These are phyloP conservation scores for Bombus confusus DNA, from an alignment of 1,140 invertebrate genomes.

Conservation along the genomic window DNA sequence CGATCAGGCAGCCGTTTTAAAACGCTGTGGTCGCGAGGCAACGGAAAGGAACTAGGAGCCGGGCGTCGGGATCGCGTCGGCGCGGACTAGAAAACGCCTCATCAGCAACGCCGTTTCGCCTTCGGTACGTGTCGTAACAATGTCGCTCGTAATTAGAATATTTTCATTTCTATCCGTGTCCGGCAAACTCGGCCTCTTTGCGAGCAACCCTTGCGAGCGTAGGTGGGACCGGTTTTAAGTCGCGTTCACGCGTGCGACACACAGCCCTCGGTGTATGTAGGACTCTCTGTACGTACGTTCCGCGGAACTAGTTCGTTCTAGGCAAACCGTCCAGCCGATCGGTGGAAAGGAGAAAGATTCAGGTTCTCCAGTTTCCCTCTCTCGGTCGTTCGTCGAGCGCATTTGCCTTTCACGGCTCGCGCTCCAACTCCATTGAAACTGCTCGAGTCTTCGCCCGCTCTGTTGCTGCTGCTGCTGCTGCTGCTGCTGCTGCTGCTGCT, in stretches of 20 bases:
- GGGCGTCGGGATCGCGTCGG: background rate
- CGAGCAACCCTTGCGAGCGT: constrained; percentile 46
- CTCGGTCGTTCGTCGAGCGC: constrained; percentile 46
- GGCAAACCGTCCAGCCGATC: constrained; percentile 22
- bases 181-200: constrained; percentile 20
- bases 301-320: constrained; percentile 60
- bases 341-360: constrained; percentile 35
- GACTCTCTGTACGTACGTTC: constrained; percentile 18
- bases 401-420: constrained; percentile 53
- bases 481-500: background rate
- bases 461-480: background rate
- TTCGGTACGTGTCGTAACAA: constrained; percentile 44
- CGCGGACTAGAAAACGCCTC: background rate
- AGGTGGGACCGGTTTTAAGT: constrained; percentile 66
- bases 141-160: constrained; percentile 63
- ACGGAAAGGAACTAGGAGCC: background rate
- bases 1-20: background rate
- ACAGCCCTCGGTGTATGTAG: constrained; percentile 9
- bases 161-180: constrained; percentile 57
- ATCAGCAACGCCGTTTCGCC: background rate
- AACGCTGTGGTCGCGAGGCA: background rate
- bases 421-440: constrained; percentile 40
- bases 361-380: constrained; percentile 33
- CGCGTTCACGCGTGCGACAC: constrained; percentile 61
- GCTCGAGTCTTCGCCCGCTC: background rate